These are phyloP conservation scores for Xenopus petersii DNA, from an alignment of 2,797 vertebrate species.

Conservation along the genomic window DNA sequence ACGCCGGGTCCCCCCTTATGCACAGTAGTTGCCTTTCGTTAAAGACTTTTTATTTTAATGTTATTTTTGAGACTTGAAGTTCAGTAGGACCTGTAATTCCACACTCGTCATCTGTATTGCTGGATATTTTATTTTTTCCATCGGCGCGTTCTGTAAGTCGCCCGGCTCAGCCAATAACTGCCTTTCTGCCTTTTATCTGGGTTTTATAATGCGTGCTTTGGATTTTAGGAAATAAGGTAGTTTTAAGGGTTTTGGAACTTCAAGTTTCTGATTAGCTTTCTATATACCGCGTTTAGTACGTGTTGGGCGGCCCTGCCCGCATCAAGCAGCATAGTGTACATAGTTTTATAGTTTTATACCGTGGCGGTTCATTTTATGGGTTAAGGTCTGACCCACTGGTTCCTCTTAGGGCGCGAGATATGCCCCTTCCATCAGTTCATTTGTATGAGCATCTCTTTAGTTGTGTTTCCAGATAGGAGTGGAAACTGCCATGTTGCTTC, in stretches of 20 bases:
- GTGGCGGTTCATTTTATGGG: too few relatives aligned
- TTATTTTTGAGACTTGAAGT: constrained; percentile 21
- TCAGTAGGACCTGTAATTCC: constrained; percentile 20
- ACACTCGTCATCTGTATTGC: not conserved
- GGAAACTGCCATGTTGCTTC: too few relatives aligned
- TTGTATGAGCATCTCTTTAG: too few relatives aligned
- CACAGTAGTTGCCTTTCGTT: not conserved
- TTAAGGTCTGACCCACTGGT: too few relatives aligned
- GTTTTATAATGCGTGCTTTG: constrained; percentile 21
- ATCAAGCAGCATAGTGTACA: constrained; percentile 5
- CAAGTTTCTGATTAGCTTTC: constrained; percentile 6
- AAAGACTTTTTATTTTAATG: constrained; percentile 25
- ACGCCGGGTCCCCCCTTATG: too few relatives aligned
- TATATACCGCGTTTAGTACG: not conserved
- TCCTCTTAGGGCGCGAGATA: too few relatives aligned
- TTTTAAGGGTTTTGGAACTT: not conserved
- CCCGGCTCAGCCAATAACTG: not conserved
- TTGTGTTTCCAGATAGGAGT: too few relatives aligned
- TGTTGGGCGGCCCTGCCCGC: constrained; percentile 18
- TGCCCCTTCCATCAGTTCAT: too few relatives aligned
- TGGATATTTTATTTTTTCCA: not conserved
- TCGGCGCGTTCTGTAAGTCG: not conserved
- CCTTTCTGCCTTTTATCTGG: constrained; percentile 1
- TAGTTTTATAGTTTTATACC: too few relatives aligned
- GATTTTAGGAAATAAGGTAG: constrained; percentile 19